phyloP scores from a whole-genome alignment of 2,888 invertebrate species.

The Caradrina kadenii region DNA sequence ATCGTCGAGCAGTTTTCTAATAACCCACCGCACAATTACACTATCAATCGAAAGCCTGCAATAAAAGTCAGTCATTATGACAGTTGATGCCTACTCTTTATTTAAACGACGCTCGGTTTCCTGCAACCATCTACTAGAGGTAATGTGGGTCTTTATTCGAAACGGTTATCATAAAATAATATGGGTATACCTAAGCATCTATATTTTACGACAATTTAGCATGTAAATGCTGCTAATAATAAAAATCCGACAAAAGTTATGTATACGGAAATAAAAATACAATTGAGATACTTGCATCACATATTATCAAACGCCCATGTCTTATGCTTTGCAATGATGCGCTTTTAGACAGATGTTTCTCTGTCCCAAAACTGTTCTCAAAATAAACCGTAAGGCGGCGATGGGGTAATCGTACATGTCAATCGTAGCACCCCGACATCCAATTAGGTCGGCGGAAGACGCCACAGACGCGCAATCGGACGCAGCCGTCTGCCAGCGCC shows the following conservation, averaged over 20 bases:
- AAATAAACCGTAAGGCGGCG: constrained; percentile 36
- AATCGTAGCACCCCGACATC: constrained; percentile 59
- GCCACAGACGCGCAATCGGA: constrained; percentile 55
- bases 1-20: constrained; percentile 70
- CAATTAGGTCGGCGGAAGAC: constrained; percentile 58
- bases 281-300: constrained; percentile 10
- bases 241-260: not conserved
- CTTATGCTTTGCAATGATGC: constrained; percentile 14
- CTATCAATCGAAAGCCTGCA: constrained; percentile 64
- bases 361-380: constrained; percentile 32
- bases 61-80: constrained; percentile 63
- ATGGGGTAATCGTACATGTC: constrained; percentile 62
- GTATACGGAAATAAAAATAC: not conserved
- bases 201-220: constrained; percentile 22
- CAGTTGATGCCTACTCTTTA: constrained; percentile 56
- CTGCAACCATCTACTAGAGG: constrained; percentile 18
- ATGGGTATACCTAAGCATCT: constrained; percentile 2
- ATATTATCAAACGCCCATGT: constrained; percentile 3
- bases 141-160: constrained; percentile 25
- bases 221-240: constrained; percentile 11
- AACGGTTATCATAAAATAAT: constrained; percentile 41
- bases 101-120: constrained; percentile 49
- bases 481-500: constrained; percentile 48
- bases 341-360: constrained; percentile 17
- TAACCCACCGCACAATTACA: constrained; percentile 63